phyloP scores from a whole-genome alignment of 2,797 vertebrate species.

The Fundulus diaphanus region DNA sequence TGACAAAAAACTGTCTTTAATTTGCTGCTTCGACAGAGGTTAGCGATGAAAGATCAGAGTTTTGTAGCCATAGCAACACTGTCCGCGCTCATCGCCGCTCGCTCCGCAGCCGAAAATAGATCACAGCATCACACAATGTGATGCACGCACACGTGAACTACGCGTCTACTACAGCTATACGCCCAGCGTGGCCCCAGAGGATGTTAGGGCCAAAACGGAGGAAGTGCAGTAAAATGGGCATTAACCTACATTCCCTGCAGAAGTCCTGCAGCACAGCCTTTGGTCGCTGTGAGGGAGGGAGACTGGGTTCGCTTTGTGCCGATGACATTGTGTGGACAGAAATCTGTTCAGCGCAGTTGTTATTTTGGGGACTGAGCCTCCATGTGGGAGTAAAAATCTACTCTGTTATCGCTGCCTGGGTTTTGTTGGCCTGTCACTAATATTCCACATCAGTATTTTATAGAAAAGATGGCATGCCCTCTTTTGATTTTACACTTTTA shows the following conservation, averaged over 20 bases:
- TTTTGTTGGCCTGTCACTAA: background rate
- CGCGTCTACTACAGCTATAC: slow-evolving; percentile 10
- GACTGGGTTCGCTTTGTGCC: slow-evolving; percentile 4
- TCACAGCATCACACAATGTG: slow-evolving; percentile 17
- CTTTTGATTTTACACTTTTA: too few relatives aligned
- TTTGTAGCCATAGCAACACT: slow-evolving; percentile 67
- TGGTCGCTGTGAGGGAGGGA: slow-evolving; percentile 25
- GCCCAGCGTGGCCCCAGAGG: slow-evolving; percentile 30
- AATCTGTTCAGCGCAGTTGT: slow-evolving; percentile 19
- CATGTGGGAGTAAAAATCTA: background rate
- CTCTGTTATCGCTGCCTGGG: background rate
- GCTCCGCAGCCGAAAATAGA: slow-evolving; percentile 63
- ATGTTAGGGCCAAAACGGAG: slow-evolving; percentile 40
- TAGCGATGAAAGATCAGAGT: slow-evolving; percentile 41
- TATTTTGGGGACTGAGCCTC: background rate
- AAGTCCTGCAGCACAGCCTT: slow-evolving; percentile 52
- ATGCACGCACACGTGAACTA: background rate
- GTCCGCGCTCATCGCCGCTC: slow-evolving; percentile 37
- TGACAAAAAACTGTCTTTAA: background rate
- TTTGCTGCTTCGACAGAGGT: slow-evolving; percentile 17
- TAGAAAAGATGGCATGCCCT: background rate
- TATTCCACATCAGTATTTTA: background rate
- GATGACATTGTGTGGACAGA: slow-evolving; percentile 20
- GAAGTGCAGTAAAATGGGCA: slow-evolving; percentile 64
- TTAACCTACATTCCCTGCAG: slow-evolving; percentile 74